Conservation (phyloP, 2,888 invertebrate genomes). For the Erebia epiphron region DNA sequence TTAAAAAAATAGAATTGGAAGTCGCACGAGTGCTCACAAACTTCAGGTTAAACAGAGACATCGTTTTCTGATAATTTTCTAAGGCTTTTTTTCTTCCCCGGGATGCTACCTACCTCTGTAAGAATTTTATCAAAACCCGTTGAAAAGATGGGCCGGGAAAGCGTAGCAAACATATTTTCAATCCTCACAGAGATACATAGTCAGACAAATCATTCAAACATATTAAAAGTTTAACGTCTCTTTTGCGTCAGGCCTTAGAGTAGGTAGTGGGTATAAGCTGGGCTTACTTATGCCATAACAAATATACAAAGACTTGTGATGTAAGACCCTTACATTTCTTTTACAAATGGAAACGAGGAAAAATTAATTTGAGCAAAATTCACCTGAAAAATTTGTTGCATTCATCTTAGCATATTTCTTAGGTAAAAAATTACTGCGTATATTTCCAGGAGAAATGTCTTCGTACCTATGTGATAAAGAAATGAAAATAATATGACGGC, state of each 20-base stretch:
- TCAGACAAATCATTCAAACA: no score
- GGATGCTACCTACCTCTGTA: no score
- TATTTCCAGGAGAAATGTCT: neutral
- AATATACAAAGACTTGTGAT: neutral
- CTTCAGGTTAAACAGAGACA: no score
- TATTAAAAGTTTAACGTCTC: no score
- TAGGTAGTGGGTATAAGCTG: neutral
- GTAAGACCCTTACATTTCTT: constrained; percentile 16
- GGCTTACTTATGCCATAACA: neutral
- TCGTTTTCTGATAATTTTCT: no score
- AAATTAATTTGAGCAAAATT: constrained; percentile 9
- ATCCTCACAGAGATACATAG: no score
- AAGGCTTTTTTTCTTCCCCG: no score
- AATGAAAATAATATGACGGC: neutral
- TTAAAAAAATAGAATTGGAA: no score
- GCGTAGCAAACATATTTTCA: no score
- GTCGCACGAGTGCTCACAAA: no score
- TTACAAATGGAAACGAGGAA: constrained; percentile 13
- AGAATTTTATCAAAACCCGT: no score
- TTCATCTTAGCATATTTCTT: constrained; percentile 18
- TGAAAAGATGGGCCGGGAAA: no score
- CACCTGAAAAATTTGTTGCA: constrained; percentile 19
- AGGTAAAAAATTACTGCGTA: neutral
- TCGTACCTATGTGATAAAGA: neutral
- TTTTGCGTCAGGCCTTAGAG: neutral